Percentiles rank a stretch among this genome's conserved stretches.
Evolutionary conservation across 2,888 invertebrate species (phyloP).

Genomic region (Gasteruption jaculator): DNA sequence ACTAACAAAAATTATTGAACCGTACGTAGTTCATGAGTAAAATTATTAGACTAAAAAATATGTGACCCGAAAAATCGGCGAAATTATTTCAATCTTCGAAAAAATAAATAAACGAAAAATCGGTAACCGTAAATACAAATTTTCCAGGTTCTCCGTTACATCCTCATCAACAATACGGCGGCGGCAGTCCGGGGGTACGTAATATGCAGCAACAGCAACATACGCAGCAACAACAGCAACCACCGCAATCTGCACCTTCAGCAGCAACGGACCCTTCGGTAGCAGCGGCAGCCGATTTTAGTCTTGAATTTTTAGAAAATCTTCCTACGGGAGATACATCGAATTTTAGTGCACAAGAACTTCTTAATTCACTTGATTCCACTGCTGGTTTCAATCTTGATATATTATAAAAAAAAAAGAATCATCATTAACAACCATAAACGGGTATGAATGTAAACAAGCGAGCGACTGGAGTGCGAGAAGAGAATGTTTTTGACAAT

Average conservation of each 20-base stretch:
- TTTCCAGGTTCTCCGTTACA: conserved; percentile 47
- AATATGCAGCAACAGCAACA: conserved; percentile 36
- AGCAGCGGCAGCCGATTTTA: conserved; percentile 61
- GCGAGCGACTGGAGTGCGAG: no score
- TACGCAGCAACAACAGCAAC: conserved; percentile 37
- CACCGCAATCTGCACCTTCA: conserved; percentile 36
- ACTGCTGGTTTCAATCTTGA: conserved; percentile 56
- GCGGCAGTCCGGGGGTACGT: conserved; percentile 44
- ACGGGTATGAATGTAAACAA: no score
- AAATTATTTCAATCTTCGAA: no score
- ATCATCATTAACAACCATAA: no score
- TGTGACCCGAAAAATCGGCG: no score
- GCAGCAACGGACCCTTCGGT: conserved; percentile 41
- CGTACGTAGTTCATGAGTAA: no score
- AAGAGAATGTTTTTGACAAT: no score
- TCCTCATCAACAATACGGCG: conserved; percentile 50
- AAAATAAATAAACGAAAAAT: no score
- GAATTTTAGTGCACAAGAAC: conserved; percentile 76
- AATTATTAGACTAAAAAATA: no score
- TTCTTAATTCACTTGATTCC: conserved; percentile 78
- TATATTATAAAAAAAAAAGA: conserved; percentile 46
- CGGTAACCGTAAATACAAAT: no score
- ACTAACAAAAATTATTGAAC: no score
- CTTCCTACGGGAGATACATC: conserved; percentile 71
- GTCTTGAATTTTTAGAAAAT: conserved; percentile 81